Base-by-base conservation (phyloP, 2,113 vertebrate species). In the Catharus minimus region DNA sequence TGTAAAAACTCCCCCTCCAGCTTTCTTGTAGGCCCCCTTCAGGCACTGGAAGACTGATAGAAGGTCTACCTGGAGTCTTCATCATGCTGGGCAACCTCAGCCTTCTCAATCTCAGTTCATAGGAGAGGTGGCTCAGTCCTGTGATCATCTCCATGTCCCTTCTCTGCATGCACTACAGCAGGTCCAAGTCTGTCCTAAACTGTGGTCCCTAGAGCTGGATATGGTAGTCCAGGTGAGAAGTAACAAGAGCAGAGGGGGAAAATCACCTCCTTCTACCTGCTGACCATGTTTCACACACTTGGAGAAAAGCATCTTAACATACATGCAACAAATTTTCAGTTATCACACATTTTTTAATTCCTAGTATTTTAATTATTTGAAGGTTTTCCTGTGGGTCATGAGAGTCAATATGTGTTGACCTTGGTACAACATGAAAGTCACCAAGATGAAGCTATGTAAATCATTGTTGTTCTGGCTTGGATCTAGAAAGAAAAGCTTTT, bases 211-310 rank as follows among this genome's bases (percentile, higher is more conserved):
- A 64, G 23, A 86, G 17, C 7, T 83, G 22, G 27, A 77, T 3
- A 3, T 5, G 27, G 30, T 17, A 43, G 18, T 52, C 3, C n/a
- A 69, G 38, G 11, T 47, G 6, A 13, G 5, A 3, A 49, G 19
- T 41, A n/a, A 61, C 2, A 1, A 60, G 5, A 33, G 26, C 3
- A 30, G 13, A 41, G 11, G 2, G 2, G 15, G 0, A 55, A 24
- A 64, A 60, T 47, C 1, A 28, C 9, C 2, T 39, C 4, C 11
- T 11, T 30, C 2, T 0, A n/a, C 16, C 27, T 58, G 7, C 24
- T 58, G 19, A 17, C 4, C 7, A 11, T 0, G 0, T 1, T 80
- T 52, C 38, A 36, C 13, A 32, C 3, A 9, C 4, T 69, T 30
- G 16, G 14, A 67, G 26, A 87, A 92, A 64, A 15, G 46, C 1